These are phyloP conservation scores for Varecia variegata DNA, from an alignment of 2,797 vertebrate genomes.

Conservation along the genomic window DNA sequence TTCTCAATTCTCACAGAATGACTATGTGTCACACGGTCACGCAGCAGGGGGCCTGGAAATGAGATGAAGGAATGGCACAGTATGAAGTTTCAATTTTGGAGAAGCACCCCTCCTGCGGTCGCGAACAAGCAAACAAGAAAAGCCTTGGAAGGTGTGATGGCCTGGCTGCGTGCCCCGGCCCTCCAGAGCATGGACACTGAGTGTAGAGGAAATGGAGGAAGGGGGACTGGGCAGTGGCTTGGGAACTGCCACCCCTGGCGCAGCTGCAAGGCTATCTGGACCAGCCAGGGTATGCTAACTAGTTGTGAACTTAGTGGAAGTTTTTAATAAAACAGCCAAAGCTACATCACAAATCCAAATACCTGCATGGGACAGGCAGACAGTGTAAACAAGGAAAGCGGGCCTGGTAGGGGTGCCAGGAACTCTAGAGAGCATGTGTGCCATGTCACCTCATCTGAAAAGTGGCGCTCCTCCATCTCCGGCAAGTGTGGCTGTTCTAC, in stretches of 20 bases:
- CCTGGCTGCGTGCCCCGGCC: background rate
- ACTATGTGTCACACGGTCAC: slow-evolving; percentile 80
- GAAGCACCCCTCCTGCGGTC: slow-evolving; percentile 56
- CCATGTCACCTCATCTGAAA: background rate
- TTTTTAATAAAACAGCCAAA: background rate
- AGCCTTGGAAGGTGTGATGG: background rate
- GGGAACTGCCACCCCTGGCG: rapidly evolving
- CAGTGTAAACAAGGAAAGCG: background rate
- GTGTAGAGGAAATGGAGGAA: background rate
- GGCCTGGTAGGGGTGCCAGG: rapidly evolving
- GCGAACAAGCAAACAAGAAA: slow-evolving; percentile 63
- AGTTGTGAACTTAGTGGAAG: background rate
- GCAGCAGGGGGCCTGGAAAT: slow-evolving; percentile 79
- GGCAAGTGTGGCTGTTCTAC: background rate
- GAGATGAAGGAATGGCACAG: slow-evolving; percentile 75
- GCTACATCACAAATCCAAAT: background rate
- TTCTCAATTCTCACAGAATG: slow-evolving; percentile 78
- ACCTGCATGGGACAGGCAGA: background rate
- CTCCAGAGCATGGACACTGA: background rate
- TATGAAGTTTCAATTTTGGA: slow-evolving; percentile 74
- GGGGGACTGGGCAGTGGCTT: background rate
- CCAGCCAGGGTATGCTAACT: background rate
- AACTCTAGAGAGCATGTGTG: background rate
- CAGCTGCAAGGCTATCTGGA: background rate
- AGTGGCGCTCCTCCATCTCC: background rate